Evolutionary conservation across 2,113 vertebrate species (phyloP).

Genomic region (Phoxinus phoxinus): DNA sequence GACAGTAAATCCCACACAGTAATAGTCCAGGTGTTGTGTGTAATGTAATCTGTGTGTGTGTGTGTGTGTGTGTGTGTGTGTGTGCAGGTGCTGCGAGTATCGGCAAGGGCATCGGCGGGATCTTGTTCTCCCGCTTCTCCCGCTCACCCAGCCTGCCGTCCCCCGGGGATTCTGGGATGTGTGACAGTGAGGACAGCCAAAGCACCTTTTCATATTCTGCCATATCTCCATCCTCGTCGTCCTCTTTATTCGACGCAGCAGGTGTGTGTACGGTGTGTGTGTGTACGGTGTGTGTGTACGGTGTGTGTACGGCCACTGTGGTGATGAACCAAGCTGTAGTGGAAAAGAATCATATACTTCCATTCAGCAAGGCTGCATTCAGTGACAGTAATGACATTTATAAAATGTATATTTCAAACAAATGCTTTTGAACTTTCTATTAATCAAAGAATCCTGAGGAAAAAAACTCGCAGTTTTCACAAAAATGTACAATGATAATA

Average conservation of each 20-base stretch:
- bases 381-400: background rate
- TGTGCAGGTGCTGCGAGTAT: slow-evolving; percentile 91
- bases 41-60: slow-evolving; percentile 7
- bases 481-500: background rate
- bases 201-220: slow-evolving; percentile 71
- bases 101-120: slow-evolving; percentile 95
- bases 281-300: slow-evolving; percentile 36
- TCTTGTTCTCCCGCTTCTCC: slow-evolving; percentile 94
- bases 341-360: background rate
- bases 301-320: too few relatives aligned
- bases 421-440: background rate
- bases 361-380: background rate
- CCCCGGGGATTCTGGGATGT: slow-evolving; percentile 70
- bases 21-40: background rate
- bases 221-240: slow-evolving; percentile 73
- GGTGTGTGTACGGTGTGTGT: slow-evolving; percentile 15
- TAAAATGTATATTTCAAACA: background rate
- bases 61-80: background rate
- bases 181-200: slow-evolving; percentile 86
- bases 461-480: background rate
- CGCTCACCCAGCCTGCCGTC: slow-evolving; percentile 82
- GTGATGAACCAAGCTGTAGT: too few relatives aligned
- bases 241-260: slow-evolving; percentile 48
- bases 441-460: background rate
- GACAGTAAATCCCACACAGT: background rate